Base-by-base conservation (phyloP, 2,113 vertebrate species). In the Otis tarda region DNA sequence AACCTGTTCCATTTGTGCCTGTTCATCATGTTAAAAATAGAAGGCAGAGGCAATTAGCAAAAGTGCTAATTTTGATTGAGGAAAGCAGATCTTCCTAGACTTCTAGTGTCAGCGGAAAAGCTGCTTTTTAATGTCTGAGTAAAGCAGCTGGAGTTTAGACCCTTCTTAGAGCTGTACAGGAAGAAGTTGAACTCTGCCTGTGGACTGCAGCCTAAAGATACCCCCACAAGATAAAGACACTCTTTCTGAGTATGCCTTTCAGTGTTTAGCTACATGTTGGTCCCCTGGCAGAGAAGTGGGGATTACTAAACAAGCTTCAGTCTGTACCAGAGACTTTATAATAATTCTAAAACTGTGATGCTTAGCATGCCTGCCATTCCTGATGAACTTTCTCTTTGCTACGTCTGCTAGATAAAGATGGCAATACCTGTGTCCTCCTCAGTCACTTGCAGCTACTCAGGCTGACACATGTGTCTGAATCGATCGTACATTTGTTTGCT, bases 321-420 rank as follows among this genome's bases (percentile, higher is more conserved):
- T 49, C 41, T 87, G 21, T 63, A 37, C 5, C 27, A 68, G 37
- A 45, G 16, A 10, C 25, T 59, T 53, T 15, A 14, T 21, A 59
- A 15, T 21, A 87, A 47, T 35, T 68, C 49, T 74, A 55, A 74
- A 87, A 28, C 3, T 60, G n/a, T 4, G 14, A 14, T 45, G 24
- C 20, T 63, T n/a, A 30, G 5, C 41, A 37, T 52, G 74, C 20
- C 35, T 73, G 30, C 17, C 35, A 14, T 24, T 76, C n/a, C n/a
- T 73, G 59, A 55, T 10, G 20, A 73, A 35, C 39, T 64, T 61
- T 30, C 3, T 31, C 30, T 39, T 12, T 52, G 22, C 31, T 52
- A 28, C 20, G 12, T 67, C 0, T 21, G 23, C 33, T 33, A 15
- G 24, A 8, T 75, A 63, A 21, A 0, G 4, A 50, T 30, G 28